phyloP scores from a whole-genome alignment of 92 coral and sea anemone genomes.

The Porites divaricata region DNA sequence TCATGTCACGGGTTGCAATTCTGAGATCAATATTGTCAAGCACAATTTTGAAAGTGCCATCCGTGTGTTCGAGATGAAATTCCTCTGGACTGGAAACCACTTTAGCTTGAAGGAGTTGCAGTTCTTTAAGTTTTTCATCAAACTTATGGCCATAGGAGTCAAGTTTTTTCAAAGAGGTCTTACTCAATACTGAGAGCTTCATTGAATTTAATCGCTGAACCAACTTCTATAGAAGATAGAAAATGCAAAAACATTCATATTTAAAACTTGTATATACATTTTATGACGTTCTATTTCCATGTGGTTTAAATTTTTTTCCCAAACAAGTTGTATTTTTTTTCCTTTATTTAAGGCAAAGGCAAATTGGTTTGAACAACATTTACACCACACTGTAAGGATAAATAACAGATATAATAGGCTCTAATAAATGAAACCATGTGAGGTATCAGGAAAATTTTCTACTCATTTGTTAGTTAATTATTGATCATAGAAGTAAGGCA shows the following conservation, averaged over 20 bases:
- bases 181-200: conserved; percentile 15
- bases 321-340: not conserved
- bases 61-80: not conserved
- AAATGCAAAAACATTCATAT: not conserved
- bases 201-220: conserved; percentile 3
- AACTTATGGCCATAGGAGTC: not conserved
- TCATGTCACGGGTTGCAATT: conserved; percentile 45
- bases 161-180: not conserved
- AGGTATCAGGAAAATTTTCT: not conserved
- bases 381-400: not conserved
- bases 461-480: not conserved
- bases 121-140: not conserved
- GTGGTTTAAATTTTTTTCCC: not conserved
- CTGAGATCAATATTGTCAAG: conserved; percentile 24
- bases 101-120: conserved; percentile 2
- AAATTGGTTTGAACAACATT: not conserved
- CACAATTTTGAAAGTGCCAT: conserved; percentile 14
- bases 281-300: not conserved
- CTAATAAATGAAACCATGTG: not conserved
- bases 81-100: conserved; percentile 6
- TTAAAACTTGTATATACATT: not conserved
- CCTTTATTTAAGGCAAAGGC: not conserved
- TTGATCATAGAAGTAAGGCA: not conserved
- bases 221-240: conserved; percentile 7
- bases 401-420: not conserved